A percentile compares a stretch with the other conserved stretches of the same genome.
Evolutionary conservation across 2,113 vertebrate genomes (phyloP).

Genomic region (Corvus moneduloides): DNA sequence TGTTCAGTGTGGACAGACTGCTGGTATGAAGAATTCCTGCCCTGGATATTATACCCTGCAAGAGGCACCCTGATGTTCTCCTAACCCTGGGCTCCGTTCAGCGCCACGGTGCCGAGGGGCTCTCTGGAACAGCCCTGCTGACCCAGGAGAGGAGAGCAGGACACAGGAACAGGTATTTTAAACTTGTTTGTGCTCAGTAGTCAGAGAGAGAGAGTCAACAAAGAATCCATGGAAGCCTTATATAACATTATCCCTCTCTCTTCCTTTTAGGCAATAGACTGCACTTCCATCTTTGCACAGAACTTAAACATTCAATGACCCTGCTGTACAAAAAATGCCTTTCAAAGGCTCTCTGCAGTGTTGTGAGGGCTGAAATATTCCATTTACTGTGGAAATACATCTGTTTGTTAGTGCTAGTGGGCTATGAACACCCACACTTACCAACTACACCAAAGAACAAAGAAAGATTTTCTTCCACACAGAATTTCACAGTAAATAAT

Average conservation of each 20-base stretch:
- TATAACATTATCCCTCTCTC: not conserved
- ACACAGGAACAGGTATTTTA: not conserved
- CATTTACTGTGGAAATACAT: not conserved
- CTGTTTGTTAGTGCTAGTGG: not conserved
- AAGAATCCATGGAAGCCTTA: not conserved
- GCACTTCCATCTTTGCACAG: not conserved
- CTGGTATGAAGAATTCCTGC: not conserved
- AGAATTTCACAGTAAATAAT: not conserved
- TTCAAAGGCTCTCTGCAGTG: not conserved
- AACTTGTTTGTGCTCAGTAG: not conserved
- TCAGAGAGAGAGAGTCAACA: not conserved
- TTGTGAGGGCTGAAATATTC: not conserved
- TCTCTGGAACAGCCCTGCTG: not conserved
- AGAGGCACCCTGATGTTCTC: not conserved
- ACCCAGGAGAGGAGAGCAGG: not conserved
- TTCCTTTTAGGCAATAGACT: not conserved
- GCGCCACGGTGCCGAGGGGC: rapidly evolving
- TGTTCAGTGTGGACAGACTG: not conserved
- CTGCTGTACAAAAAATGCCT: not conserved
- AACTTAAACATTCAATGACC: not conserved
- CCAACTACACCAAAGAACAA: not conserved
- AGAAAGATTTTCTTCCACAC: not conserved
- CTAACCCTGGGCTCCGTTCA: not conserved
- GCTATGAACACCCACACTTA: not conserved
- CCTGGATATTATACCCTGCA: not conserved